A percentile compares a stretch with the other conserved stretches of the same genome.
Conservation (phyloP, 2,888 invertebrate species). For the Lycia hirtaria region DNA sequence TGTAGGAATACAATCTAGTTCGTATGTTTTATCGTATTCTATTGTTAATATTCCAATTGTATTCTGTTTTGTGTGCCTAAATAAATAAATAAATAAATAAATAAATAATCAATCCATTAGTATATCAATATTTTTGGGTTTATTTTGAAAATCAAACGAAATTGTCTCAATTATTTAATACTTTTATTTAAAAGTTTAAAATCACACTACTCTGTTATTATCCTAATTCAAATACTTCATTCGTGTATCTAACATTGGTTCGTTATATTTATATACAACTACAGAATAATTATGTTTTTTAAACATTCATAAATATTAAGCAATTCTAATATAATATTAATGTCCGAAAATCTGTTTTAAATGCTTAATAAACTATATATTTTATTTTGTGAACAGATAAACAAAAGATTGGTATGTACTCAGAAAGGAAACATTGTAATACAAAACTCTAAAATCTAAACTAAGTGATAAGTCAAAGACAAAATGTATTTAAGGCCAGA, state of each 20-base stretch:
- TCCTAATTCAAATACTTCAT: constrained; percentile 64
- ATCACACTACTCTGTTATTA: constrained; percentile 64
- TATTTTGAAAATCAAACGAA: constrained; percentile 32
- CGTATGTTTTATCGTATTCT: too few species aligned
- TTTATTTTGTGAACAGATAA: constrained; percentile 8
- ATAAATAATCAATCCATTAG: too few species aligned
- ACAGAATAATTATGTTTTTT: constrained; percentile 67
- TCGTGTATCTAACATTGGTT: constrained; percentile 60
- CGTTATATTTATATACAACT: constrained; percentile 68
- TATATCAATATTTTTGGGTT: neutral
- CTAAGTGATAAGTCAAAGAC: constrained; percentile 6
- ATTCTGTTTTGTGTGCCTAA: too few species aligned
- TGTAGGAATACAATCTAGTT: too few species aligned
- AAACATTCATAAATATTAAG: constrained; percentile 67
- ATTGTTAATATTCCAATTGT: too few species aligned
- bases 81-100: too few species aligned
- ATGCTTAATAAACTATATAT: constrained; percentile 1
- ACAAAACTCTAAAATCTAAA: neutral
- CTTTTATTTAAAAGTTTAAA: constrained; percentile 72
- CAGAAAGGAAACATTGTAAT: neutral
- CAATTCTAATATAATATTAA: constrained; percentile 49
- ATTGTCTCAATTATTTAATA: constrained; percentile 62
- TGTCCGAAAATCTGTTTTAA: neutral
- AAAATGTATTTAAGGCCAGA: neutral
- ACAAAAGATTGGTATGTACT: neutral